A percentile compares a stretch with the other conserved stretches of the same genome.
Conservation (phyloP, 1,140 invertebrate genomes). For the Mamestra configurata region DNA sequence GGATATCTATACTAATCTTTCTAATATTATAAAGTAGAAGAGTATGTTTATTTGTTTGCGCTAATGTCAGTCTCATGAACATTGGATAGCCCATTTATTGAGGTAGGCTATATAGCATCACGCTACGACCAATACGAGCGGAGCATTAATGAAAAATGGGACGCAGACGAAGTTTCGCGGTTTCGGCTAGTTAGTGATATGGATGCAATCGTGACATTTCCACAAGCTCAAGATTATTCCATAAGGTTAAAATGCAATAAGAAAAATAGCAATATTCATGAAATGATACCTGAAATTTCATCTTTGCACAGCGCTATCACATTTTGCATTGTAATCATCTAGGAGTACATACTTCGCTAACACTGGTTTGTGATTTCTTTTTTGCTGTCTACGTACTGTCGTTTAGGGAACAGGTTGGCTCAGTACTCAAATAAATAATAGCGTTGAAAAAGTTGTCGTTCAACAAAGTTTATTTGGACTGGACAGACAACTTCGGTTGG, state of each 20-base stretch:
- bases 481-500: conserved; percentile 25
- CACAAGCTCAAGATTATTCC: background rate
- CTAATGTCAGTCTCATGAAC: too few species aligned
- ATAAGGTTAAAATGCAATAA: background rate
- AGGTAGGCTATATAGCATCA: too few species aligned
- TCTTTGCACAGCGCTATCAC: background rate
- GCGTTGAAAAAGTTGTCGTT: conserved; percentile 49
- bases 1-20: too few species aligned
- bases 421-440: conserved; percentile 31
- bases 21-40: too few species aligned
- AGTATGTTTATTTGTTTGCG: too few species aligned
- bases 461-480: conserved; percentile 45
- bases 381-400: conserved; percentile 3
- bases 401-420: conserved; percentile 40
- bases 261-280: background rate
- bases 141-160: too few species aligned
- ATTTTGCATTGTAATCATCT: background rate
- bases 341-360: background rate
- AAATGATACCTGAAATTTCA: background rate
- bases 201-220: background rate
- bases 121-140: too few species aligned
- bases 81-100: too few species aligned
- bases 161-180: too few species aligned
- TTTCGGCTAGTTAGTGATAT: too few species aligned
- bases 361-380: background rate